Evolutionary conservation across 1,140 invertebrate species (phyloP), one percentile per base, ranked within the genome.

Genomic region (Cyclargus thomasi): DNA sequence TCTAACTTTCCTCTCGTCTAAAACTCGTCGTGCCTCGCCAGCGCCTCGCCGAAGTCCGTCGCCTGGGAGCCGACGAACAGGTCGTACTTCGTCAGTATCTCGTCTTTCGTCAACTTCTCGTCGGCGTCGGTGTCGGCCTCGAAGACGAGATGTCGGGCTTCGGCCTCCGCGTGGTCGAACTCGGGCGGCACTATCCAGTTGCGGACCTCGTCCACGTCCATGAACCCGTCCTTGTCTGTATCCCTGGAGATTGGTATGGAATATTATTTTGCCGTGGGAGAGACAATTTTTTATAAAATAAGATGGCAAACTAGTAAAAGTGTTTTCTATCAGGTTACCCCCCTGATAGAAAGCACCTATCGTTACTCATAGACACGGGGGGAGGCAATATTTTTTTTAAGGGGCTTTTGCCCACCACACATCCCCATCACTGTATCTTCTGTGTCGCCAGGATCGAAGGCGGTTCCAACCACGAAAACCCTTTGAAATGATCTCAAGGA

Each of bases 21-120:
- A 90, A 98, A 97, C 90, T 98, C 97, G 78, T 99, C 99, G 82
- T 99, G 98, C 76, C 97, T 93, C 0, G 94, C 94, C 3, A 99
- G 90, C 7, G 98, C 98, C 88, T 99, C 97, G 0, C 99, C 99
- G 89, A 99, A 99, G 90, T 99, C 98, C 0, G 98, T 99, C 0
- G 98, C 99, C 86, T 99, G 98, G 16, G 98, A 99, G 35, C 98
- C 98, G 0, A 99, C 98, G 89, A 99, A 99, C 1, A 99, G 91
- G 88, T 99, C 98, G 86, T 99, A 99, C 83, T 99, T 99, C 47
- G 95, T 94, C 0, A 99, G 85, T 64, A 99, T 96, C 92, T 99
- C 99, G 6, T 95, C 94, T 86, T 97, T 97, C 3, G 95, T 97
- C 6, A 99, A 91, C 82, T 96, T 94, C 71, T 97, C 95, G 91